Base-by-base conservation (phyloP, 2,797 vertebrate species). In the Miichthys miiuy region DNA sequence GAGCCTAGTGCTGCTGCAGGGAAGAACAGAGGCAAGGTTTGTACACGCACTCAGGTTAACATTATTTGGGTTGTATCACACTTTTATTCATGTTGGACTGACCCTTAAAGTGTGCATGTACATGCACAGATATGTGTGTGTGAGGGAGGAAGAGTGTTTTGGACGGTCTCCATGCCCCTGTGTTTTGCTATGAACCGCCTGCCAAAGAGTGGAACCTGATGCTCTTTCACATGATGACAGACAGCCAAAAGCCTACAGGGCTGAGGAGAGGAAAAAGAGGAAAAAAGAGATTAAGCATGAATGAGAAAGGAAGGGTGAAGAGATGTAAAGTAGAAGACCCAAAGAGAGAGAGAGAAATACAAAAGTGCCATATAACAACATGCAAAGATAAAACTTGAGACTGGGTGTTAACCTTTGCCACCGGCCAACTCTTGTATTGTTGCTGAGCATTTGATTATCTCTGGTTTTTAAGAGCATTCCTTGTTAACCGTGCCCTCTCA, bases 121-220 rank as follows among this genome's bases (percentile, higher is more conserved):
- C 48, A 14, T 67, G 80, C 55, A 23, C 38, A 23, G 47, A 64
- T 72, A 20, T 72, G 60, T 72, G 64, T 34, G 68, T n/a, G 51
- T 23, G 67, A 18, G 55, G 42, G 72, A 27, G 42, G 56, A 13
- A 20, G 56, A 46, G 72, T 55, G 86, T 91, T 38, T 89, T 93
- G 91, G 89, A 85, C 50, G 61, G 75, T 83, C 82, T 90, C 93
- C 91, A 90, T 91, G 92, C 85, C 87, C 79, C 81, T 83, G 90
- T 88, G 93, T 93, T 87, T 91, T 89, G 88, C 91, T 87, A 69
- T 77, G 79, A 71, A 55, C 80, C 85, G 82, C 69, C 75, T 87
- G 91, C 90, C 89, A 92, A 89, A 83, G 78, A 90, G 56, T 87
- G 87, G 84, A 94, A 91, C 88, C 79, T 81, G 83, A 90, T 79